Evolutionary conservation across 2,113 vertebrate genomes (phyloP).

Genomic region (Symphodus melops): DNA sequence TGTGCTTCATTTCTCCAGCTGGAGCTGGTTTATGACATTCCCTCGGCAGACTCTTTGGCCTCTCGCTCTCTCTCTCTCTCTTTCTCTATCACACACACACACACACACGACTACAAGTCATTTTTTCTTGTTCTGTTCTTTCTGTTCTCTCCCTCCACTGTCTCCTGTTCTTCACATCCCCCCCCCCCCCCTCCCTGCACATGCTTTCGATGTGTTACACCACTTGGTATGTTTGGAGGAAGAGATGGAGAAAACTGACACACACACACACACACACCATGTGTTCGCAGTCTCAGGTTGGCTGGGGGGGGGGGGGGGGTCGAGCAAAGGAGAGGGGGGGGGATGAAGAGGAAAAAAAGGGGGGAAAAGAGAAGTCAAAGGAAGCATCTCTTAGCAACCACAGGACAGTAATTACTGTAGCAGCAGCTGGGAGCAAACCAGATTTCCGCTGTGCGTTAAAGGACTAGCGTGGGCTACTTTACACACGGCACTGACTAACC

Average conservation of each 20-base stretch:
- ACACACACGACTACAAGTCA: constrained; percentile 48
- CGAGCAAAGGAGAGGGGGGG: not conserved
- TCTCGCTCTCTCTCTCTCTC: constrained; percentile 49
- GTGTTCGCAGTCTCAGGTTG: constrained; percentile 69
- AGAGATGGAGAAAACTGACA: constrained; percentile 56
- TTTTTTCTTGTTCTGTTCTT: constrained; percentile 78
- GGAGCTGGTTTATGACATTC: constrained; percentile 92
- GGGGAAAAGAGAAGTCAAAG: constrained; percentile 81
- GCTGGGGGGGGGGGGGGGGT: not conserved
- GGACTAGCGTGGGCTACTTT: constrained; percentile 90
- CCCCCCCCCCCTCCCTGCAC: no score
- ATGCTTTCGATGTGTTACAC: constrained; percentile 59
- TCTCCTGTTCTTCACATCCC: constrained; percentile 73
- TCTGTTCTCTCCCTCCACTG: constrained; percentile 65
- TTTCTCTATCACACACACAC: constrained; percentile 25
- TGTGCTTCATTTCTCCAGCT: constrained; percentile 89
- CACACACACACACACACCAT: constrained; percentile 56
- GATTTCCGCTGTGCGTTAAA: constrained; percentile 94
- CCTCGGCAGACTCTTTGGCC: constrained; percentile 87
- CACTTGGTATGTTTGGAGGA: constrained; percentile 67
- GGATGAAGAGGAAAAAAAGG: constrained; percentile 19
- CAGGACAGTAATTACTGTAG: constrained; percentile 95
- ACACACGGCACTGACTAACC: constrained; percentile 87
- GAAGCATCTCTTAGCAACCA: constrained; percentile 93
- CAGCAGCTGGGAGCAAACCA: constrained; percentile 92